Evolutionary conservation across 2,113 vertebrate species (phyloP).

Genomic region (Embiotoca jacksoni): DNA sequence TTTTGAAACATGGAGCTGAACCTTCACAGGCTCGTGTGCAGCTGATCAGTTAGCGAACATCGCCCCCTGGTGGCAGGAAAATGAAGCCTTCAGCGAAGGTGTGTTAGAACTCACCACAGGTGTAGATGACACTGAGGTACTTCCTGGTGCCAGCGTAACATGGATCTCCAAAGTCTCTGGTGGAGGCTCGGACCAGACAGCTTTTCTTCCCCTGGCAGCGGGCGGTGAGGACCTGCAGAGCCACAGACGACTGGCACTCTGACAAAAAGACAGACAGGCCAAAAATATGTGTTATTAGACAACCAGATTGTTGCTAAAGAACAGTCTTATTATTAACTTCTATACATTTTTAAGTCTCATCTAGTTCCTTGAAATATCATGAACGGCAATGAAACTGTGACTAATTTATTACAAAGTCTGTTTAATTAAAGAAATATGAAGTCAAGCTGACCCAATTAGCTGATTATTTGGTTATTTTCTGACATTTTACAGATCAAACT

Average conservation of each 20-base stretch:
- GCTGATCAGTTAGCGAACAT: conserved; percentile 42
- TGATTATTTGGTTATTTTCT: neutral
- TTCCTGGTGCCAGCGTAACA: conserved; percentile 91
- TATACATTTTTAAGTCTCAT: no score
- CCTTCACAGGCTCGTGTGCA: no score
- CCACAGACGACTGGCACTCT: conserved; percentile 89
- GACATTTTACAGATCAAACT: neutral
- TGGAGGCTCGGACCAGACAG: conserved; percentile 88
- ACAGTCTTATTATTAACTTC: no score
- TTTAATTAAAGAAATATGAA: neutral
- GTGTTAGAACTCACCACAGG: conserved; percentile 86
- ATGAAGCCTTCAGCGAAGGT: neutral
- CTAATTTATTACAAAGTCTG: no score
- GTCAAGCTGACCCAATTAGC: neutral
- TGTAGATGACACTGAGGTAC: conserved; percentile 93
- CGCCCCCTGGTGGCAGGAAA: conserved; percentile 67
- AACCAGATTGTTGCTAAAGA: no score
- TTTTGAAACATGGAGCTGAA: no score
- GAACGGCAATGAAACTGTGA: neutral
- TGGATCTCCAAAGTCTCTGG: conserved; percentile 91
- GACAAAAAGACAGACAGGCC: conserved; percentile 12
- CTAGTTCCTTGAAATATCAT: neutral
- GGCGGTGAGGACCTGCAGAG: conserved; percentile 87
- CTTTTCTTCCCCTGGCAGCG: conserved; percentile 90
- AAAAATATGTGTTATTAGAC: neutral